Conservation (phyloP, 2,888 invertebrate genomes). For the Parnassius orleans region DNA sequence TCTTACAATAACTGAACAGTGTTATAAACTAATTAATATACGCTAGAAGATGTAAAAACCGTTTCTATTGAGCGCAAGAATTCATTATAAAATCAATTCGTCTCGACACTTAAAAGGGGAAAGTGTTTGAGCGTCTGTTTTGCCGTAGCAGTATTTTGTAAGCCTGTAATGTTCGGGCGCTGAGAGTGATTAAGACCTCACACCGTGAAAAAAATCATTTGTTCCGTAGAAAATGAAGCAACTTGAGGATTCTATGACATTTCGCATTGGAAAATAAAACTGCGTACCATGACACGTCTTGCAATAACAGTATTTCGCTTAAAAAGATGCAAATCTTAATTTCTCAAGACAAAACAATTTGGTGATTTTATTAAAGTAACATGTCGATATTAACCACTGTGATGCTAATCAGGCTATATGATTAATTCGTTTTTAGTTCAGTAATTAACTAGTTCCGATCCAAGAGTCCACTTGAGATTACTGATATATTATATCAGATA, state of each 20-base stretch:
- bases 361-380: no score
- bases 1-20: background rate
- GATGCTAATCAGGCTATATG: no score
- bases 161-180: conserved; percentile 14
- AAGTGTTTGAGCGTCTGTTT: conserved; percentile 39
- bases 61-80: conserved; percentile 34
- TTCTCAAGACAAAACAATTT: no score
- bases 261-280: no score
- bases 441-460: no score
- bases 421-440: no score
- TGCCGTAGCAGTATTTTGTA: conserved; percentile 24
- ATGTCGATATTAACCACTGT: no score
- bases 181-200: conserved; percentile 25
- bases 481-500: no score
- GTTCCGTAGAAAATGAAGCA: conserved; percentile 23
- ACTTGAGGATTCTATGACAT: background rate
- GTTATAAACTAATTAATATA: conserved; percentile 6
- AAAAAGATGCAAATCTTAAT: no score
- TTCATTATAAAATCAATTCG: conserved; percentile 46
- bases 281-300: no score
- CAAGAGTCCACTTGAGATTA: no score
- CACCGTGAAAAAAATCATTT: conserved; percentile 25
- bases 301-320: no score
- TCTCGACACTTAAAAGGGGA: conserved; percentile 40
- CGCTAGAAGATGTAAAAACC: conserved; percentile 20